These are phyloP conservation scores for Disparrhopalites patrizii DNA, from an alignment of 2,888 invertebrate genomes.

Conservation along the genomic window DNA sequence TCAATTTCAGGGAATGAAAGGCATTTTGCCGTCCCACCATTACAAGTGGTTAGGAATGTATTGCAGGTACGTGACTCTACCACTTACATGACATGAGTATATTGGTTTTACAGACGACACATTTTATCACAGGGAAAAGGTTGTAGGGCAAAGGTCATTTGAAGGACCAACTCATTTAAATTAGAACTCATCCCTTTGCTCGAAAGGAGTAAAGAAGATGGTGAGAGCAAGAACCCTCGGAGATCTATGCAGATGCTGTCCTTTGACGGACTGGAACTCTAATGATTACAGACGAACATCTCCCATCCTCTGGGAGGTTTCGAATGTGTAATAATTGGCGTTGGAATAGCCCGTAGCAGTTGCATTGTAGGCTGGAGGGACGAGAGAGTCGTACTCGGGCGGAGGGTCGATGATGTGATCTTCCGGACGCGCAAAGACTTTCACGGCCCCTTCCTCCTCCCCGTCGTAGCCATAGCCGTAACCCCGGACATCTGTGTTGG, in stretches of 20 bases:
- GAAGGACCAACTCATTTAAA: no score
- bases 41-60: no score
- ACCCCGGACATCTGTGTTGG: slow-evolving; percentile 7
- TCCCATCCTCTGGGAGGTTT: neutral
- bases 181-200: no score
- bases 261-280: neutral
- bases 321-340: neutral
- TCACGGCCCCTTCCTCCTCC: neutral
- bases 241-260: neutral
- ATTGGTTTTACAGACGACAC: no score
- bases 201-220: no score
- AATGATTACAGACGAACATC: slow-evolving; percentile 9
- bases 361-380: slow-evolving; percentile 13
- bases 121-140: no score
- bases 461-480: neutral
- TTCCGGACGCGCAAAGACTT: neutral
- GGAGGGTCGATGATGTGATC: slow-evolving; percentile 14
- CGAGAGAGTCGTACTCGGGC: slow-evolving; percentile 13
- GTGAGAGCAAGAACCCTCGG: no score
- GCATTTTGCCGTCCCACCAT: no score
- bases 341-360: neutral
- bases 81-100: no score
- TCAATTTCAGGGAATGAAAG: no score
- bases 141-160: neutral
- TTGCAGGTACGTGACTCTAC: no score